phyloP scores from a whole-genome alignment of 1,140 invertebrate species.

The Apis cerana region DNA sequence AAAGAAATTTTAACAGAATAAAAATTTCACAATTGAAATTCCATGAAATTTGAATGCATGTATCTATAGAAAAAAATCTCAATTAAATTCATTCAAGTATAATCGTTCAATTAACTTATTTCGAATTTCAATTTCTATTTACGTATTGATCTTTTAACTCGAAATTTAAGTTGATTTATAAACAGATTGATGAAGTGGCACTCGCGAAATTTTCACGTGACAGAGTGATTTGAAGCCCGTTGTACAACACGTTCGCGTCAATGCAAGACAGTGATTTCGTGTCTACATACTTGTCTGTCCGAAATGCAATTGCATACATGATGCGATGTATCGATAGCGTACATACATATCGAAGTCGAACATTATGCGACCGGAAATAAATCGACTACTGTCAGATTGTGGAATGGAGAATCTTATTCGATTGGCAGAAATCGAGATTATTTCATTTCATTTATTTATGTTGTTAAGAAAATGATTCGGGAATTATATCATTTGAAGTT shows the following conservation, averaged over 20 bases:
- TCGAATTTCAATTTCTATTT: neutral
- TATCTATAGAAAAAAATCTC: too few species aligned
- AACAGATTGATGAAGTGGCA: neutral
- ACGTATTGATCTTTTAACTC: neutral
- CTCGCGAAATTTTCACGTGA: neutral
- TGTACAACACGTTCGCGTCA: neutral
- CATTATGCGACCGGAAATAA: slow-evolving; percentile 26
- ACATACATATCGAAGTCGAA: neutral
- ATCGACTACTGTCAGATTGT: slow-evolving; percentile 21
- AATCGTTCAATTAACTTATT: too few species aligned
- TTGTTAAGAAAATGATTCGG: neutral
- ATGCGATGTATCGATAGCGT: slow-evolving; percentile 6
- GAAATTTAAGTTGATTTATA: neutral
- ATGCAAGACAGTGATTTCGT: slow-evolving; percentile 15
- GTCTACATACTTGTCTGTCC: slow-evolving; percentile 19
- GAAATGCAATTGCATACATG: slow-evolving; percentile 29
- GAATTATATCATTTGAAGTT: neutral
- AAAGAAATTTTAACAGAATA: slow-evolving; percentile 6
- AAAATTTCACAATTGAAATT: neutral
- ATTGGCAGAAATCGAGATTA: neutral
- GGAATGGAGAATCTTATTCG: neutral
- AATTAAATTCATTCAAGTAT: too few species aligned
- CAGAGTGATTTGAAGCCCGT: neutral
- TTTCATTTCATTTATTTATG: neutral
- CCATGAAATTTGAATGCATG: too few species aligned